Evolutionary conservation across 2,113 vertebrate genomes (phyloP), one percentile per base, ranked within the genome.

Genomic region (Motacilla alba): DNA sequence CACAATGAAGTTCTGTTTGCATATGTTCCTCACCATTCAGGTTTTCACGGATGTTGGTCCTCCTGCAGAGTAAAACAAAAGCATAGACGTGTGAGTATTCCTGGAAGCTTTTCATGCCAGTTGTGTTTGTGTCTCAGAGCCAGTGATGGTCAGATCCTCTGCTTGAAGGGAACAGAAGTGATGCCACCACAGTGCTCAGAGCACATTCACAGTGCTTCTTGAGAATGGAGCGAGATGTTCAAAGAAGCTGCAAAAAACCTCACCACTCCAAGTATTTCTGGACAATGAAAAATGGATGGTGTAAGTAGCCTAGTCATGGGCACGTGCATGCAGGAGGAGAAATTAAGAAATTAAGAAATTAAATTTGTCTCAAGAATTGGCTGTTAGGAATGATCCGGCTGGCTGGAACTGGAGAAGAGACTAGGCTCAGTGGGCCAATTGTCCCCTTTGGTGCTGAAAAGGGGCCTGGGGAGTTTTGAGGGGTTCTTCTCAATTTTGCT

Each of bases 81-180:
- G 2, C 30, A 11, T 17, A 52, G 55, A 53, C 0, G 2, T 0
- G 0, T 41, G 62, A 83, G 46, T 79, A 30, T 47, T 78, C n/a
- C 67, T 69, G 81, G 89, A 66, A 85, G 33, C 8, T 82, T 81
- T 60, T n/a, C 21, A 2, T 27, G 49, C 23, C 15, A 6, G 20
- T 55, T 77, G 30, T 33, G 62, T 72, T 37, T 0, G 0, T n/a
- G 50, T 44, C 47, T 49, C 5, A 8, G 56, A 82, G 37, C 30
- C 43, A 11, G 37, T 9, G 5, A 50, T 7, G 2, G n/a, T 59
- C 0, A 0, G 28, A 30, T 50, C 23, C 30, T 67, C 37, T 44
- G 7, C 81, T 72, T 3, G 1, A 24, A 47, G 59, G 44, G 28
- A 33, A 23, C 24, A 28, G 17, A 52, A 87, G 35, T 3, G 47